Evolutionary conservation across 2,797 vertebrate genomes (phyloP), one percentile per base, ranked within the genome.

Genomic region (Poeciliopsis paucimaculata): DNA sequence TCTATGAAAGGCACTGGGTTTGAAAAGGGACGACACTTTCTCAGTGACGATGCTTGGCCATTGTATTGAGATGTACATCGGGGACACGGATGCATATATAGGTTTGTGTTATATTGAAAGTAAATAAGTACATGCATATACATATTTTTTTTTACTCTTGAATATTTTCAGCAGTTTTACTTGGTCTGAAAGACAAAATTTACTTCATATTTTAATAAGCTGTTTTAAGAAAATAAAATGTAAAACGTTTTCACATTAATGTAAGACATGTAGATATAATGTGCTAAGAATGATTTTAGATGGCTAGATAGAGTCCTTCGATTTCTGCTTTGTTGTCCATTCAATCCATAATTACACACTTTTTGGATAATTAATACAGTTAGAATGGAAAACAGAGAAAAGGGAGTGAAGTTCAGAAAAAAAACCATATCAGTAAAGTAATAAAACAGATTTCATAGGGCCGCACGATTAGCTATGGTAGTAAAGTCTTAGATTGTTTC

Each of bases 21-120:
- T 99, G 78, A 97, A 98, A 89, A 96, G 98, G 87, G 98, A 99
- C 85, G 98, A 99, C 91, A 98, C 98, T 0, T 99, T 99, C 95
- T 99, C 98, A 15, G 98, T 99, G 90, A 99, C 98, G 0, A 99
- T 99, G 98, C 97, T 99, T 20, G 98, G 98, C 55, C 98, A 99
- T 84, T 99, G 98, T 87, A 99, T 99, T 82, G 98, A 99, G 93
- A 99, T 99, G 98, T 99, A 99, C 92, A 99, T 99, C 83, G 97
- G 98, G 43, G 98, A 99, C 94, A 98, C 98, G 0, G 98, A 99
- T 87, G 98, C 98, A 51, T 99, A 99, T 74, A 98, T 99, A 84
- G 98, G 98, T 99, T 49, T 43, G 76, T 80, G 77, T 73, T 62
- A 31, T 76, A 5, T 53, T 46, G 34, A 16, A 49, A 26, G 8